Conservation (phyloP, 2,113 vertebrate species). For the Pterophyllum scalare region DNA sequence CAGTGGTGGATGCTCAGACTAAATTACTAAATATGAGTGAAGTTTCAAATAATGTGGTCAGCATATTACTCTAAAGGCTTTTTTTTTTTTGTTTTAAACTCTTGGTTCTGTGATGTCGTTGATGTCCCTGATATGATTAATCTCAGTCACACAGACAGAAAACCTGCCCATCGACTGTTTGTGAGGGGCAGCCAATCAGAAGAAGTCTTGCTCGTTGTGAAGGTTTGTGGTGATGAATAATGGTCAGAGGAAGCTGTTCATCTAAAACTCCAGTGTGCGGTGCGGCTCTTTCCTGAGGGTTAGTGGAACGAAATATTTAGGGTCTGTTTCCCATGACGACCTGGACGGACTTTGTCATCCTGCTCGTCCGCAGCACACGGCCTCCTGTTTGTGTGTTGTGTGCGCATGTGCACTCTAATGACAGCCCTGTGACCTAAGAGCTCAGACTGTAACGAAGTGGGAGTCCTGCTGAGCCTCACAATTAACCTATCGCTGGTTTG, state of each 20-base stretch:
- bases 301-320: conserved; percentile 26
- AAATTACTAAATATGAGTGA: too few species aligned
- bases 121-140: not conserved
- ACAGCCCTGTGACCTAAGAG: conserved; percentile 7
- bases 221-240: not conserved
- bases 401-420: not conserved
- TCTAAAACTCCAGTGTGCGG: not conserved
- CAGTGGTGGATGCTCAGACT: too few species aligned
- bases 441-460: conserved; percentile 33
- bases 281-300: not conserved
- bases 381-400: not conserved
- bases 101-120: not conserved
- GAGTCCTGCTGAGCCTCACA: not conserved
- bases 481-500: not conserved
- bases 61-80: not conserved
- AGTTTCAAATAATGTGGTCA: too few species aligned
- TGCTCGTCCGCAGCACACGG: not conserved
- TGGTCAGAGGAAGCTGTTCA: not conserved
- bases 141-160: not conserved
- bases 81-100: not conserved
- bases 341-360: not conserved
- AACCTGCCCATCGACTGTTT: not conserved
- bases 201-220: not conserved
- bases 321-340: conserved; percentile 6
- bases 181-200: not conserved